These are phyloP conservation scores for Drosophila novamexicana DNA, from an alignment of 1,140 invertebrate genomes.

Conservation along the genomic window DNA sequence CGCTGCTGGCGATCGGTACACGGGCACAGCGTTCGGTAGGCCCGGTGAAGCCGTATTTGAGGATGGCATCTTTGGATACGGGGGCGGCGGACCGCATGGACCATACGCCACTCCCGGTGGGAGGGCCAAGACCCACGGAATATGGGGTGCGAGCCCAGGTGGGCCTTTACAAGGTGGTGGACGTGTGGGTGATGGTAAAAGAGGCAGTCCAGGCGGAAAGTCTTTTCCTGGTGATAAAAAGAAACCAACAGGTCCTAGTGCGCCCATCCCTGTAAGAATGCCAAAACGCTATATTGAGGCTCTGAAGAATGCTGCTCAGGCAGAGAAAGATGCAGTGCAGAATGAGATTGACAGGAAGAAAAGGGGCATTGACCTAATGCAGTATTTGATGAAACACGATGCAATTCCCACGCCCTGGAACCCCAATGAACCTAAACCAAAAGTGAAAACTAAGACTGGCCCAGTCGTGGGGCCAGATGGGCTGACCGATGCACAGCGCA, in stretches of 20 bases:
- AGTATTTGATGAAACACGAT: slow-evolving; percentile 24
- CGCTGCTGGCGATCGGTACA: slow-evolving; percentile 54
- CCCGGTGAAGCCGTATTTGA: slow-evolving; percentile 48
- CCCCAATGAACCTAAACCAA: slow-evolving; percentile 21
- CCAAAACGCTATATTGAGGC: slow-evolving; percentile 1
- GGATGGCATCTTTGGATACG: slow-evolving; percentile 52
- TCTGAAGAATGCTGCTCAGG: not conserved
- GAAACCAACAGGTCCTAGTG: not conserved
- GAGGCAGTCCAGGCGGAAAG: not conserved
- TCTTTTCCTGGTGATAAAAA: not conserved
- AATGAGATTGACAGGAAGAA: not conserved
- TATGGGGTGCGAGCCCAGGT: slow-evolving; percentile 5
- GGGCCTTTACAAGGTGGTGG: slow-evolving; percentile 30
- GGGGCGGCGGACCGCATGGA: slow-evolving; percentile 48
- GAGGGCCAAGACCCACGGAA: not conserved
- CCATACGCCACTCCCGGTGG: not conserved
- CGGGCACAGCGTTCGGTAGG: slow-evolving; percentile 45
- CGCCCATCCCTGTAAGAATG: slow-evolving; percentile 35
- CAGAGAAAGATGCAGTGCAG: slow-evolving; percentile 7
- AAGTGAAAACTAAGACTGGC: slow-evolving; percentile 5
- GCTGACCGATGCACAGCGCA: slow-evolving; percentile 30
- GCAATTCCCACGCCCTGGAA: slow-evolving; percentile 21
- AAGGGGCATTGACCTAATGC: slow-evolving; percentile 27
- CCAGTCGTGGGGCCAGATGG: slow-evolving; percentile 19
- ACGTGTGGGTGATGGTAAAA: not conserved